Evolutionary conservation across 2,888 invertebrate species (phyloP).

Genomic region (Drosophila neotestacea): DNA sequence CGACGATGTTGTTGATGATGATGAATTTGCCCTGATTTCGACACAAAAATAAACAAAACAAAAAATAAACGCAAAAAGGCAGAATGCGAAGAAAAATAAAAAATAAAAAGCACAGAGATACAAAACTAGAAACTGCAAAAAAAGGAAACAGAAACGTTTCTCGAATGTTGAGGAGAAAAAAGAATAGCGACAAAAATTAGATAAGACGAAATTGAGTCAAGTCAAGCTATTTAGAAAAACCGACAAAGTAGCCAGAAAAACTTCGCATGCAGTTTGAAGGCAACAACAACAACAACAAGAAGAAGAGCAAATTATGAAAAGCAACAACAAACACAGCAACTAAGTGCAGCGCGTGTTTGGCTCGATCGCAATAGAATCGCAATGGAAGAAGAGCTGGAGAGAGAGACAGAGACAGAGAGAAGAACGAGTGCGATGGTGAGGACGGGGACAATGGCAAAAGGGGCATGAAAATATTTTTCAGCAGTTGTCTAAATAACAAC

Average conservation of each 20-base stretch:
- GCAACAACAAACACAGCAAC: constrained; percentile 36
- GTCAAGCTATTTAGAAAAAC: constrained; percentile 35
- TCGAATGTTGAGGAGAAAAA: constrained; percentile 37
- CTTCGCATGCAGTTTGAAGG: constrained; percentile 55
- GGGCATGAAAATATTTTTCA: constrained; percentile 71
- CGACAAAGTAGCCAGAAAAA: constrained; percentile 71
- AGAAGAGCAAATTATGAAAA: constrained; percentile 57
- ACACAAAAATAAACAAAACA: constrained; percentile 79
- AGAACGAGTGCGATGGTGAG: neutral
- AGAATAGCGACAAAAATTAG: constrained; percentile 63
- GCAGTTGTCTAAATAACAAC: constrained; percentile 79
- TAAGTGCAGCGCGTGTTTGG: constrained; percentile 77
- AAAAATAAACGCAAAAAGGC: constrained; percentile 43
- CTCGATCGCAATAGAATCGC: constrained; percentile 51
- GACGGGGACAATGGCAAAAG: constrained; percentile 2
- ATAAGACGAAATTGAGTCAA: constrained; percentile 79
- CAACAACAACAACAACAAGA: constrained; percentile 25
- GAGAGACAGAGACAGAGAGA: neutral
- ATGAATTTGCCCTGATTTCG: constrained; percentile 85
- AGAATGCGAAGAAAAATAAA: constrained; percentile 33
- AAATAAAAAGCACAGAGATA: constrained; percentile 32
- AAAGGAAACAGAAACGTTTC: constrained; percentile 38
- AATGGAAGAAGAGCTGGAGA: constrained; percentile 1
- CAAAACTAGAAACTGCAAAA: constrained; percentile 38
- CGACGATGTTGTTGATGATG: constrained; percentile 81